A percentile compares a stretch with the other conserved stretches of the same genome.
Evolutionary conservation across 53 echinoderm and acorn worm genomes (phyloP).

Genomic region (Holothuria leucospilota): DNA sequence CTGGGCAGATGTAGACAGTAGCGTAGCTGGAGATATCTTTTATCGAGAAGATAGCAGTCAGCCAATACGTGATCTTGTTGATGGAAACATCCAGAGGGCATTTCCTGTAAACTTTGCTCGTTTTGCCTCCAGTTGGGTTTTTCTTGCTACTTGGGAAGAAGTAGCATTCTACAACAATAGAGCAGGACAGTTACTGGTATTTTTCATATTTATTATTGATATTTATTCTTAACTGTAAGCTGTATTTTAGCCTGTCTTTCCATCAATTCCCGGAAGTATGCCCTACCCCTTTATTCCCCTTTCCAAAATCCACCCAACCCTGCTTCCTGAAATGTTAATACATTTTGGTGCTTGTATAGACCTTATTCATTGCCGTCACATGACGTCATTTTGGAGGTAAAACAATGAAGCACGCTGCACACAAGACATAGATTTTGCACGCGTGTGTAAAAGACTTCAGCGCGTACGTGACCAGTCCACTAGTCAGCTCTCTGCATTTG

Average conservation of each 20-base stretch:
- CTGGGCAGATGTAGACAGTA: constrained; percentile 91
- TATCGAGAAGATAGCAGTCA: constrained; percentile 64
- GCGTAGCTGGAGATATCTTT: constrained; percentile 60
- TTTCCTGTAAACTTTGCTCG: constrained; percentile 56
- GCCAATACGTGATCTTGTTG: constrained; percentile 44
- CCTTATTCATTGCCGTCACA: no score
- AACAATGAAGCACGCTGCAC: no score
- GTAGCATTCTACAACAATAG: constrained; percentile 81
- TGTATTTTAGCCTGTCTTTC: background rate
- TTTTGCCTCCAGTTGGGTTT: constrained; percentile 69
- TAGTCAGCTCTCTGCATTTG: no score
- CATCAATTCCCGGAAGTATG: background rate
- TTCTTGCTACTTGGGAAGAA: constrained; percentile 78
- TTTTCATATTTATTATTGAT: background rate
- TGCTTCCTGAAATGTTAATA: no score
- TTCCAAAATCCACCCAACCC: no score
- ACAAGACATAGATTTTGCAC: no score
- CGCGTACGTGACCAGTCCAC: no score
- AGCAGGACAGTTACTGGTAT: constrained; percentile 11
- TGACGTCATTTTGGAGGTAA: no score
- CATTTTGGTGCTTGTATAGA: no score
- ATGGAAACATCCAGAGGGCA: constrained; percentile 65
- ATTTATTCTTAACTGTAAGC: no score
- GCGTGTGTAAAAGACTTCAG: no score
- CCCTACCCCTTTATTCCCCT: no score